Evolutionary conservation across 1,140 invertebrate genomes (phyloP), one percentile per base, ranked within the genome.

Genomic region (Elysia chlorotica): DNA sequence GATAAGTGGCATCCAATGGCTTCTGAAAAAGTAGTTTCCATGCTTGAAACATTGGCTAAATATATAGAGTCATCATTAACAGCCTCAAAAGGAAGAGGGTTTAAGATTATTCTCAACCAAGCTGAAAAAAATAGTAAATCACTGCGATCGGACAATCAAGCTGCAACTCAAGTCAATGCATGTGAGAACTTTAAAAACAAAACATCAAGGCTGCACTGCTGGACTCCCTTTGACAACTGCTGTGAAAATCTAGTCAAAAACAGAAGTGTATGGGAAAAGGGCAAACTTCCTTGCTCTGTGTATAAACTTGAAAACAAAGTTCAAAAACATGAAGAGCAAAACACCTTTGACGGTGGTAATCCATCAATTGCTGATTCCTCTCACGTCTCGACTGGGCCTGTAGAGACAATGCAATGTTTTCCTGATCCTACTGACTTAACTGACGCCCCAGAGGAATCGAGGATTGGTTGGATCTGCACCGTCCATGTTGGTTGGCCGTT

Each of bases 401-500:
- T n/a, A n/a, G n/a, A 14, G 41, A n/a, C 10, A 10, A 48, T 14
- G n/a, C 10, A 48, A 48, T n/a, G 41, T 48, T n/a, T 48, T n/a
- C n/a, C n/a, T n/a, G n/a, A n/a, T n/a, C n/a, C n/a, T n/a, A n/a
- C n/a, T n/a, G n/a, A n/a, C n/a, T n/a, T n/a, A n/a, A n/a, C n/a
- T n/a, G n/a, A n/a, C n/a, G n/a, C n/a, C 41, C n/a, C 41, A 48
- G n/a, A 48, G 41, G 41, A 65, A 38, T 48, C 48, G 41, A 54
- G 35, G 3, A n/a, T n/a, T n/a, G n/a, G n/a, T n/a, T 69, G 67
- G 67, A 36, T 5, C 28, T 69, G 67, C 38, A 59, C 67, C 1
- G 38, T 69, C 1, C 67, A 69, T 69, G 67, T 69, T 2, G 67
- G 67, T 14, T 69, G 67, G 67, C 67, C 67, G 1, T 23, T 69